Evolutionary conservation across 2,888 invertebrate genomes (phyloP).

Genomic region (Lasioglossum zephyrum): DNA sequence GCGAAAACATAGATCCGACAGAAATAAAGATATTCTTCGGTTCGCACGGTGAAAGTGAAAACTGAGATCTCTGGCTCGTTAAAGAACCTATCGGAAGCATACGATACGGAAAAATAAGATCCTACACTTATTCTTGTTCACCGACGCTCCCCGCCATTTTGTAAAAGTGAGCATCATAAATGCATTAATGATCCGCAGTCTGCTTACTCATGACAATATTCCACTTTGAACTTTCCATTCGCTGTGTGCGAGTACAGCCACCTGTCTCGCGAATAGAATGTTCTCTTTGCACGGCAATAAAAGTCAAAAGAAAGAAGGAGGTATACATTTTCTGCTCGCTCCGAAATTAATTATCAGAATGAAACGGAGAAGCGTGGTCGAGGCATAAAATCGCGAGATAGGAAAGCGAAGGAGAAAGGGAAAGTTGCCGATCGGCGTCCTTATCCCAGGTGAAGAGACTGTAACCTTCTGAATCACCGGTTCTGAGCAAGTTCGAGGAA

Average conservation of each 20-base stretch:
- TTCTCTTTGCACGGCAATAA: not conserved
- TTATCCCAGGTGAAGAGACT: slow-evolving; percentile 53
- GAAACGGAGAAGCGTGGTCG: slow-evolving; percentile 1
- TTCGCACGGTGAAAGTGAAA: not conserved
- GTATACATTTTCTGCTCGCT: not conserved
- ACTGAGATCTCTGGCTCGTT: not conserved
- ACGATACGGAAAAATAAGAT: not conserved
- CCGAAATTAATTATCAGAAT: slow-evolving; percentile 28
- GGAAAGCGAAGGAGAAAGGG: slow-evolving; percentile 63
- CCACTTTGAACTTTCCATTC: not conserved
- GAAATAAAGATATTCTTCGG: not conserved
- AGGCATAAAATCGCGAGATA: slow-evolving; percentile 34
- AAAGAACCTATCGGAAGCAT: not conserved
- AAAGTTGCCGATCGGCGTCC: slow-evolving; percentile 58
- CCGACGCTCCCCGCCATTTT: not conserved
- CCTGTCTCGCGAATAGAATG: not conserved
- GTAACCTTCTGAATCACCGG: slow-evolving; percentile 60
- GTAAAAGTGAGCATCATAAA: not conserved
- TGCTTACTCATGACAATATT: too few species aligned
- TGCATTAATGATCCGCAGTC: too few species aligned
- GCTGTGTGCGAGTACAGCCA: not conserved
- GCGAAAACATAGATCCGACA: not conserved
- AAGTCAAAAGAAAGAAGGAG: not conserved
- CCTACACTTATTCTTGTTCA: not conserved
- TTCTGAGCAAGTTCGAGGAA: slow-evolving; percentile 55